Evolutionary conservation across 2,797 vertebrate genomes (phyloP), one percentile per base, ranked within the genome.

Genomic region (Oophaga sylvatica): DNA sequence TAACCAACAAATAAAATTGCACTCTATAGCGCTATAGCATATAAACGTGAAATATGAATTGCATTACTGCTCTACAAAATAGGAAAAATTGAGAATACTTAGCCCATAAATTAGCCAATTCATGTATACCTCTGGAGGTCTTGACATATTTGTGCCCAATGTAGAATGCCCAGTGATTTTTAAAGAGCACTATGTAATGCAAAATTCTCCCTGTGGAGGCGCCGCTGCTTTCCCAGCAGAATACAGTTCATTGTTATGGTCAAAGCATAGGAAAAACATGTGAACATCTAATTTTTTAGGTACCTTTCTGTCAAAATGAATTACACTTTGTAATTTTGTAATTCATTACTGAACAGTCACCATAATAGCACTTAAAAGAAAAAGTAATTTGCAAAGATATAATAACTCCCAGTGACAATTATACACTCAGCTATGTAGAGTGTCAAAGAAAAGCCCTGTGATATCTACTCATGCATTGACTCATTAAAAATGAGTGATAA

Each of bases 401-500:
- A 62, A 45, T 80, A 62, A n/a, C 60, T 63, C 20, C 20, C 35
- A 80, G 31, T 80, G 48, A 80, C 7, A 63, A 80, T 63, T 63
- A 63, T 63, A 65, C 6, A 35, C 62, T 22, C 12, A 62, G 60
- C 78, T n/a, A 20, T 45, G 26, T 29, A 8, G 16, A 12, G 57
- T n/a, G 22, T 84, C 57, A 41, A 48, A 26, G 70, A 62, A 62
- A 75, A 75, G 56, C 31, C n/a, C 22, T 35, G 7, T 10, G 56
- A 62, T 59, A 62, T 84, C 15, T 63, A 9, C 70, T 60, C 35
- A 48, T 60, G 56, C 56, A 76, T 84, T 63, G 62, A 84, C 82
- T 63, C 20, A 76, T 84, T 84, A 75, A n/a, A 75, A n/a, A 62
- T 75, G 82, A 62, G 22, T 63, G 41, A 84, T 76, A 60, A 73